A percentile compares a stretch with the other conserved stretches of the same genome.
These are phyloP conservation scores for Eutolmus rufibarbis DNA, from an alignment of 2,888 invertebrate species.

Conservation along the genomic window DNA sequence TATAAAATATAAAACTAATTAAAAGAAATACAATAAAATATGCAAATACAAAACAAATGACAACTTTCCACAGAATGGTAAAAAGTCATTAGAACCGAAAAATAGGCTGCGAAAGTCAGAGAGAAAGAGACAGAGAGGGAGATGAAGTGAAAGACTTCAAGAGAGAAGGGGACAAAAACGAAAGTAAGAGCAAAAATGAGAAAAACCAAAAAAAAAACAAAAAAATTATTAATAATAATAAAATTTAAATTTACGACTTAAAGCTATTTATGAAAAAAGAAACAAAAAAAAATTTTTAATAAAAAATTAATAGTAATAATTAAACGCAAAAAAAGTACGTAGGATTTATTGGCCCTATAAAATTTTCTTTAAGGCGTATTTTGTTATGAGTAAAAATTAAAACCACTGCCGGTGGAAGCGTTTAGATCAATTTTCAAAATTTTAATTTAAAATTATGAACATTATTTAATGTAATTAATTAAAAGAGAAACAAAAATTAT, in stretches of 20 bases:
- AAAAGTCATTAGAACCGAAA: constrained; percentile 7
- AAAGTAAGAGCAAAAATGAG: constrained; percentile 45
- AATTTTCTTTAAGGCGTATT: constrained; percentile 8
- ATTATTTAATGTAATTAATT: not conserved
- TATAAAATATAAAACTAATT: not conserved
- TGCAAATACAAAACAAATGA: constrained; percentile 8
- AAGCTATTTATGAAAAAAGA: constrained; percentile 1
- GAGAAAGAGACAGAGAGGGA: not conserved
- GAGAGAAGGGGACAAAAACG: not conserved
- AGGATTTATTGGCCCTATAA: constrained; percentile 26
- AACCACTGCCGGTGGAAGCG: not conserved
- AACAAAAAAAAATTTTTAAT: too few relatives aligned
- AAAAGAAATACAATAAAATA: not conserved
- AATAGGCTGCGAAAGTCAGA: constrained; percentile 8
- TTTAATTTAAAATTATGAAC: not conserved
- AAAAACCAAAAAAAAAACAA: not conserved
- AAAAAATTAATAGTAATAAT: not conserved
- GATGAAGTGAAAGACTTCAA: not conserved
- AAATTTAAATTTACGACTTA: constrained; percentile 20
- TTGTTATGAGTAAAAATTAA: not conserved
- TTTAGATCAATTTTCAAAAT: not conserved
- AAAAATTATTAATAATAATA: too few relatives aligned
- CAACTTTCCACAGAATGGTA: constrained; percentile 31
- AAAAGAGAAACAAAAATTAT: not conserved
- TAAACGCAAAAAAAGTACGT: constrained; percentile 6